Evolutionary conservation across 1,140 invertebrate species (phyloP).

Genomic region (Adoxophyes honmai): DNA sequence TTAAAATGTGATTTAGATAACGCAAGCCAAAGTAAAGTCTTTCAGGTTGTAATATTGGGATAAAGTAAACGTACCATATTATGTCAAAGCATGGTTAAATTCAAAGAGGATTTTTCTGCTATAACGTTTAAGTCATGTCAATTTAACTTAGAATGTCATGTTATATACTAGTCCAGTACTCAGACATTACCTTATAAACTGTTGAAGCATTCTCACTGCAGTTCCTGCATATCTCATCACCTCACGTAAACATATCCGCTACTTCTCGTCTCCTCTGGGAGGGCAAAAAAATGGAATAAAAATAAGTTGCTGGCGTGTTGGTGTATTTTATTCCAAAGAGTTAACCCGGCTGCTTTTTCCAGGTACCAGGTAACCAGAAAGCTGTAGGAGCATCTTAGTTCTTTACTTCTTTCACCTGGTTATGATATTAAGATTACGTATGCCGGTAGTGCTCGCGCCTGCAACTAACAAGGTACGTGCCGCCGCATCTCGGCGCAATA

Average conservation of each 20-base stretch:
- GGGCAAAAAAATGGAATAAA: too few relatives aligned
- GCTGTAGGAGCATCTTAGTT: neutral
- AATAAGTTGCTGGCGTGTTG: neutral
- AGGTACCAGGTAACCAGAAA: neutral
- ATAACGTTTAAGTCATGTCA: too few relatives aligned
- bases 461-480: constrained; percentile 50
- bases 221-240: too few relatives aligned
- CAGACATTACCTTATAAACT: too few relatives aligned
- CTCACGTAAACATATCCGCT: neutral
- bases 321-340: neutral
- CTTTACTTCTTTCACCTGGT: neutral
- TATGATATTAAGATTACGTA: neutral
- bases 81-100: too few relatives aligned
- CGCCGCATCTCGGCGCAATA: constrained; percentile 48
- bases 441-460: neutral
- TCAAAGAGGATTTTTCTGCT: too few relatives aligned
- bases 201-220: too few relatives aligned
- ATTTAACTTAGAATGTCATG: too few relatives aligned
- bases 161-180: too few relatives aligned
- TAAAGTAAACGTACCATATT: too few relatives aligned
- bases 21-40: too few relatives aligned
- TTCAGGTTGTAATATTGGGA: too few relatives aligned
- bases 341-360: neutral
- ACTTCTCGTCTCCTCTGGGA: neutral
- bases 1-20: neutral